These are phyloP conservation scores for Protonemura montana DNA, from an alignment of 2,888 invertebrate genomes.

Conservation along the genomic window DNA sequence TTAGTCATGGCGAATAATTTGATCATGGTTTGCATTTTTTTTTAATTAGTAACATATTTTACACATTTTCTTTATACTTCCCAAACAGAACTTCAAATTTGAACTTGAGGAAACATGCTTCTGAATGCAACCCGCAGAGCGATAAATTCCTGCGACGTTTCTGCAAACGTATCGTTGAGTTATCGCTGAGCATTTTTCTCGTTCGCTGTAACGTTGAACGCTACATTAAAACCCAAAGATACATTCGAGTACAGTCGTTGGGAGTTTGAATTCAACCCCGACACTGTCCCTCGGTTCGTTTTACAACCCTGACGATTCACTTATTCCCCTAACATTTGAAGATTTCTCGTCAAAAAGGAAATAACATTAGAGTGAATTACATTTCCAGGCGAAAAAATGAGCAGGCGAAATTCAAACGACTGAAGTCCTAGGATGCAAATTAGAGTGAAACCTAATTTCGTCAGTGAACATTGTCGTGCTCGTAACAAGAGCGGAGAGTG, in stretches of 20 bases:
- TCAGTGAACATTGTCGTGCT: background rate
- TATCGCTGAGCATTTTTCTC: background rate
- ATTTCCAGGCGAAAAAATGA: background rate
- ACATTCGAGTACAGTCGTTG: background rate
- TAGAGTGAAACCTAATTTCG: background rate
- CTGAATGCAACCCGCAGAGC: background rate
- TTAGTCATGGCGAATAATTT: background rate
- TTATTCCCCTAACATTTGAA: background rate
- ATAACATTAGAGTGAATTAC: background rate
- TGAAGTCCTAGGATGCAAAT: background rate
- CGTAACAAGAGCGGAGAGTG: background rate
- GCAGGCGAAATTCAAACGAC: background rate
- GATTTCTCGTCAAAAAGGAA: slow-evolving; percentile 2
- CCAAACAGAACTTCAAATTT: background rate
- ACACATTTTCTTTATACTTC: no score
- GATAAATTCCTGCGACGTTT: background rate
- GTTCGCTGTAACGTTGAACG: background rate
- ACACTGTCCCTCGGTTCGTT: background rate
- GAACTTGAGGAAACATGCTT: background rate
- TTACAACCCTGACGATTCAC: background rate
- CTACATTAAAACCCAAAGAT: background rate
- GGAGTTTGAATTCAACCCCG: background rate
- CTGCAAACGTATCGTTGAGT: background rate
- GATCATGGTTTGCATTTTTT: background rate
- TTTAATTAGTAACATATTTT: background rate